phyloP scores from a whole-genome alignment of 2,888 invertebrate species.

The Zaprionus obscuricornis region DNA sequence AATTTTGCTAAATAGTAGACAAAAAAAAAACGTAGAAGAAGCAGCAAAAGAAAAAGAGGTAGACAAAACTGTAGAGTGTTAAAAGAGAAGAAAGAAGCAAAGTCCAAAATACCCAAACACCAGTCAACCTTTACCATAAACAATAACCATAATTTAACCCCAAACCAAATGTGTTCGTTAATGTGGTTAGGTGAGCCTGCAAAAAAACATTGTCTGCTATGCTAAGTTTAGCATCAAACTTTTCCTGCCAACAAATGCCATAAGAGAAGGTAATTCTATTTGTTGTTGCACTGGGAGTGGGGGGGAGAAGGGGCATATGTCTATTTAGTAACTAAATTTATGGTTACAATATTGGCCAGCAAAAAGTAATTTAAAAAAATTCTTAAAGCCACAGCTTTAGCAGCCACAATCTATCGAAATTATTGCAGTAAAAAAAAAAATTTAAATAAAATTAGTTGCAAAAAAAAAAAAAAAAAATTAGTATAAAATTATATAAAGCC shows the following conservation, averaged over 20 bases:
- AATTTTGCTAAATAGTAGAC: constrained; percentile 64
- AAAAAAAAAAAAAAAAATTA: no score
- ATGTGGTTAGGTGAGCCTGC: constrained; percentile 57
- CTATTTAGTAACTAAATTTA: constrained; percentile 45
- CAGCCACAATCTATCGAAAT: no score
- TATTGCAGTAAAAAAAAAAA: no score
- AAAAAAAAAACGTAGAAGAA: constrained; percentile 44
- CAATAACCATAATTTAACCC: constrained; percentile 80
- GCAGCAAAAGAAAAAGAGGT: constrained; percentile 29
- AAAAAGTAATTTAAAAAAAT: constrained; percentile 7
- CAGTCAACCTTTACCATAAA: constrained; percentile 72
- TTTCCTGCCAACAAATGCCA: constrained; percentile 3
- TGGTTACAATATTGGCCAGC: constrained; percentile 32
- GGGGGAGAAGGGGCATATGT: not conserved
- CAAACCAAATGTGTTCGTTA: constrained; percentile 51
- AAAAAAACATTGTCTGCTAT: constrained; percentile 36
- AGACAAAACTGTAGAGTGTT: constrained; percentile 4
- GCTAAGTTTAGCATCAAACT: constrained; percentile 46
- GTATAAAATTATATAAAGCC: no score
- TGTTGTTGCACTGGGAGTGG: no score
- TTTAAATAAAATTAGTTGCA: no score
- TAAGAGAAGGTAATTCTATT: not conserved
- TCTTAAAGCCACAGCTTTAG: no score
- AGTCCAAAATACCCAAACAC: constrained; percentile 26
- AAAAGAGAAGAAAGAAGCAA: not conserved